Conservation (phyloP, 2,113 vertebrate species). For the Corythornis cristatus region DNA sequence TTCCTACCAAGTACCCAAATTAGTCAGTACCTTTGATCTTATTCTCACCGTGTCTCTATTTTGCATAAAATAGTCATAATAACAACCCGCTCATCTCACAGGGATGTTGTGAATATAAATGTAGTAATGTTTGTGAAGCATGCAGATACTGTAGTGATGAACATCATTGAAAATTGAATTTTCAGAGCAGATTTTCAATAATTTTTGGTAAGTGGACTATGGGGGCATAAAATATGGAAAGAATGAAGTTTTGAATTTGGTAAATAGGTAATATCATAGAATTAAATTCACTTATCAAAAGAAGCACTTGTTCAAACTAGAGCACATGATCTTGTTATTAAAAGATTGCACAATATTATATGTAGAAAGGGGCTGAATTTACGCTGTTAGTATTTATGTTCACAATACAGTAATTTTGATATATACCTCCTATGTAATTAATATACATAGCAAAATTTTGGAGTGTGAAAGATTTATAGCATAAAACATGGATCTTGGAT, state of each 20-base stretch:
- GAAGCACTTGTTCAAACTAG: not conserved
- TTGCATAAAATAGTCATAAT: not conserved
- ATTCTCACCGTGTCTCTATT: not conserved
- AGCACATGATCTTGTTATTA: not conserved
- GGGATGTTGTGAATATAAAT: not conserved
- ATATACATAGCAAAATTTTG: not conserved
- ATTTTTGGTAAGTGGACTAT: not conserved
- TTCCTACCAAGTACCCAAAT: conserved; percentile 10
- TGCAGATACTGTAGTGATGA: not conserved
- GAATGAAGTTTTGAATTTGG: not conserved
- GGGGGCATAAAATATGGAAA: not conserved
- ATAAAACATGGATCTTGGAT: not conserved
- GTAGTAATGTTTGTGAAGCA: not conserved
- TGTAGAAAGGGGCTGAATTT: not conserved
- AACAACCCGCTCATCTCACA: not conserved
- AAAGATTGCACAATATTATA: not conserved
- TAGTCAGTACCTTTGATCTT: conserved; percentile 44
- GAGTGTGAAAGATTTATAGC: not conserved
- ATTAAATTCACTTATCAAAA: conserved; percentile 7
- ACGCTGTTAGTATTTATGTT: not conserved
- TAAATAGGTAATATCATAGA: not conserved
- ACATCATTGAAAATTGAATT: not conserved
- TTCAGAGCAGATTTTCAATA: not conserved
- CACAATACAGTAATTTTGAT: not conserved
- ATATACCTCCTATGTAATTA: not conserved